Conservation (phyloP, 2,113 vertebrate species). For the Callipepla californica region DNA sequence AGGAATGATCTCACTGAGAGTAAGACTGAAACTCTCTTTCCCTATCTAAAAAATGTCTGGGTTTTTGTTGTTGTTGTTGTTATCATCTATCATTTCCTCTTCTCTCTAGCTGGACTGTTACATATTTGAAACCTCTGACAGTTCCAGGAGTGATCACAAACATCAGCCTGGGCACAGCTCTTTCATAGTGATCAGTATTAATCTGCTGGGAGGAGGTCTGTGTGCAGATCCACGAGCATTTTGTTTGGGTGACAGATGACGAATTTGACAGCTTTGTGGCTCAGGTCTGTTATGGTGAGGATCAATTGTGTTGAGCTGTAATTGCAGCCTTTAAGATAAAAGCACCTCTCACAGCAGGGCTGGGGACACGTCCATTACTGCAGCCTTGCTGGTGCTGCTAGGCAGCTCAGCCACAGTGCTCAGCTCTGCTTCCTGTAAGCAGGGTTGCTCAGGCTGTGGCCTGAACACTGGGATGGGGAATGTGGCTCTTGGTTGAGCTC, state of each 20-base stretch:
- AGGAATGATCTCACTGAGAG: neutral
- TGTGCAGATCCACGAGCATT: neutral
- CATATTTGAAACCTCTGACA: neutral
- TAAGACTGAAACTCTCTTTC: neutral
- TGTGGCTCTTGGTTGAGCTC: neutral
- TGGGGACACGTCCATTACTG: neutral
- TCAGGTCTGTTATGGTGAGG: neutral
- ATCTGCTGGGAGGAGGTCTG: neutral
- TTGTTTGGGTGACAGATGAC: neutral
- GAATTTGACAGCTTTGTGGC: neutral
- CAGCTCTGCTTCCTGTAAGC: neutral
- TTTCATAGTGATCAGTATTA: neutral
- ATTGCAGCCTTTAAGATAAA: neutral
- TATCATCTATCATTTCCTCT: neutral
- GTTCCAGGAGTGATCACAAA: neutral
- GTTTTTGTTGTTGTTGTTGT: neutral
- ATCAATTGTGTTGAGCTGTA: neutral
- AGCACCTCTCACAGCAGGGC: neutral
- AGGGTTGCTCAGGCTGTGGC: fast-evolving
- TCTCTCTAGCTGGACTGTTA: neutral
- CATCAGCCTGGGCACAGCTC: neutral
- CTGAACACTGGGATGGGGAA: neutral
- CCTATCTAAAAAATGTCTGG: neutral
- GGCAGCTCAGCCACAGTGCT: neutral
- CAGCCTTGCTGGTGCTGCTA: fast-evolving